Percentiles rank a stretch among this genome's conserved stretches.
Conservation (phyloP, 1,140 invertebrate genomes). For the Leptopilina boulardi region DNA sequence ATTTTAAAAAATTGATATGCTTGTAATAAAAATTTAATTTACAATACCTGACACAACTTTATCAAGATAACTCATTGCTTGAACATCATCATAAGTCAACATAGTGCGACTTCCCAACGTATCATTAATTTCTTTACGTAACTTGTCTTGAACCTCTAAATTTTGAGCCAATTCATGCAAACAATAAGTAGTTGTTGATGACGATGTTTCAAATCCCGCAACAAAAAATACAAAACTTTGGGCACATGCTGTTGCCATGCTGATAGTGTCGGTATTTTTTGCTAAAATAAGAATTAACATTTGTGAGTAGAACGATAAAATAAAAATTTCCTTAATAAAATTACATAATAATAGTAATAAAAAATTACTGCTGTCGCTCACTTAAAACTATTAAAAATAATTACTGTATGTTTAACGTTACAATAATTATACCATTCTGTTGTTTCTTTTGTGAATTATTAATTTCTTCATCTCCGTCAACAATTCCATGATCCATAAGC, state of each 20-base stretch:
- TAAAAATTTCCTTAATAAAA: not conserved
- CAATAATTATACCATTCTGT: not conserved
- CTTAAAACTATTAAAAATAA: no score
- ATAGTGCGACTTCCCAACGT: constrained; percentile 30
- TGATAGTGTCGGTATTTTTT: constrained; percentile 55
- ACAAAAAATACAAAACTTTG: constrained; percentile 40
- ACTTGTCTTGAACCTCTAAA: constrained; percentile 57
- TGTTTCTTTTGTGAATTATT: not conserved
- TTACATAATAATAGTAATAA: no score
- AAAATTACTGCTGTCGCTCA: no score
- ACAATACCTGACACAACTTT: constrained; percentile 6
- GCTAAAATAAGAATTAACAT: not conserved
- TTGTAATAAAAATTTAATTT: no score
- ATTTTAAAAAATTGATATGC: no score
- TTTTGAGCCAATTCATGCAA: constrained; percentile 60
- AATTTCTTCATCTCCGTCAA: not conserved
- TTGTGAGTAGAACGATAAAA: no score
- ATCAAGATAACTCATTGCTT: not conserved
- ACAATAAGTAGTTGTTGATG: constrained; percentile 48
- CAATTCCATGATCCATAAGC: not conserved
- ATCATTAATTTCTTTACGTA: constrained; percentile 54
- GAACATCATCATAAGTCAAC: not conserved
- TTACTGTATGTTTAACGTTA: not conserved
- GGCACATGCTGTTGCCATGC: not conserved
- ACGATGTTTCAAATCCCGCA: constrained; percentile 62